These are phyloP conservation scores for Ptilodon capucinus DNA, from an alignment of 2,888 invertebrate genomes.

Conservation along the genomic window DNA sequence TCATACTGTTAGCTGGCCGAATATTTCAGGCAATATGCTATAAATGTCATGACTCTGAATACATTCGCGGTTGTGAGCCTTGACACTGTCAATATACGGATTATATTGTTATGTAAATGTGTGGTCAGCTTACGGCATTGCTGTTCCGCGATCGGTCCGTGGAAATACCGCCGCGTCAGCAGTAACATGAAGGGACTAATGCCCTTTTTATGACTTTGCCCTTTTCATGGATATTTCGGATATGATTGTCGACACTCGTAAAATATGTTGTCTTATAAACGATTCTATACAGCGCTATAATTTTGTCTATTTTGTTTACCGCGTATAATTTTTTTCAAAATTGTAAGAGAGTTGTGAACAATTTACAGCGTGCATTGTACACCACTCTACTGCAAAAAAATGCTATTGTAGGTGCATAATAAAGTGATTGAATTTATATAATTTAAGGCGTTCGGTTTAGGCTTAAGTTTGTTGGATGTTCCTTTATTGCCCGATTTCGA, in stretches of 20 bases:
- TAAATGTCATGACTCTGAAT: conserved; percentile 26
- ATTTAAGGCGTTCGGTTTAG: too few relatives aligned
- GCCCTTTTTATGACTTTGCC: conserved; percentile 67
- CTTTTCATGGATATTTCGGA: conserved; percentile 70
- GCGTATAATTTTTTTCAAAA: conserved; percentile 10
- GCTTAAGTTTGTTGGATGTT: neutral
- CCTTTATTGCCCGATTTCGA: neutral
- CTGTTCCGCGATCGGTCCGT: conserved; percentile 34
- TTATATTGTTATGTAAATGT: conserved; percentile 31
- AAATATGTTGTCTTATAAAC: conserved; percentile 59
- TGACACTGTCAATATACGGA: conserved; percentile 34
- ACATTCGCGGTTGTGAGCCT: conserved; percentile 27
- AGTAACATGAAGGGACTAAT: conserved; percentile 65
- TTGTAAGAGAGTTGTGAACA: too few relatives aligned
- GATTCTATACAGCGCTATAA: conserved; percentile 37
- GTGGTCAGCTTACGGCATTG: conserved; percentile 37
- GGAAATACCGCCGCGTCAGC: conserved; percentile 56
- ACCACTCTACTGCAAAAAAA: too few relatives aligned
- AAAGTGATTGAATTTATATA: too few relatives aligned
- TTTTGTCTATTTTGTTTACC: conserved; percentile 11
- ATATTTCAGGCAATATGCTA: conserved; percentile 31
- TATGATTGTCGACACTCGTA: conserved; percentile 70
- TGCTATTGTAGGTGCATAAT: too few relatives aligned
- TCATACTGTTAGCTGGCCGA: conserved; percentile 21
- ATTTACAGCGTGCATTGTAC: too few relatives aligned